A percentile compares a stretch with the other conserved stretches of the same genome.
phyloP scores from a whole-genome alignment of 2,888 invertebrate species.

The Molorchus minor region DNA sequence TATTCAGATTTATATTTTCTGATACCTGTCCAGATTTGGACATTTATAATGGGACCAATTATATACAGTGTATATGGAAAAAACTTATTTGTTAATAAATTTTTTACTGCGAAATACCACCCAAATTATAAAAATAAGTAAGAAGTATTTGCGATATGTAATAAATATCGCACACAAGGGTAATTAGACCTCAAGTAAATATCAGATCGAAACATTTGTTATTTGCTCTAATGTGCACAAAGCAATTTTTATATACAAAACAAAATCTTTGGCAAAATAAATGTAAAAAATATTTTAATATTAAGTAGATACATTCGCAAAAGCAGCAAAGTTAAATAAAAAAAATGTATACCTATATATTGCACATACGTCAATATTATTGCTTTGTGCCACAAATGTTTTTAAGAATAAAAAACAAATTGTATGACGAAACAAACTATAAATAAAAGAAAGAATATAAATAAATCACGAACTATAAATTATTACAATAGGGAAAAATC shows the following conservation, averaged over 20 bases:
- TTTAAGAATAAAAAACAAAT: slow-evolving; percentile 10
- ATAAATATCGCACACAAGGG: too few species aligned
- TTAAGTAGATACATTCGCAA: slow-evolving; percentile 16
- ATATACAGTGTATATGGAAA: too few species aligned
- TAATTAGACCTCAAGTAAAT: too few species aligned
- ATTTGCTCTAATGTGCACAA: slow-evolving; percentile 11
- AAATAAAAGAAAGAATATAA: slow-evolving; percentile 26
- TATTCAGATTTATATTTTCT: too few species aligned
- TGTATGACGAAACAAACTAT: neutral
- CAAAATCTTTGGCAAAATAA: slow-evolving; percentile 15
- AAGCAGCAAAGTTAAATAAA: slow-evolving; percentile 7
- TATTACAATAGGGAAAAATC: too few species aligned
- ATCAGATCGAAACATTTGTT: neutral
- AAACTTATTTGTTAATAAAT: too few species aligned
- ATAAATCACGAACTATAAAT: slow-evolving; percentile 33
- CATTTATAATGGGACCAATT: too few species aligned
- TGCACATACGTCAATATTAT: slow-evolving; percentile 23
- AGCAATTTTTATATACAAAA: slow-evolving; percentile 11
- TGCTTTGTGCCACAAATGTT: slow-evolving; percentile 20
- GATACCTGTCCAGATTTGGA: too few species aligned
- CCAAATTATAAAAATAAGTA: too few species aligned
- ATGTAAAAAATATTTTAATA: too few species aligned
- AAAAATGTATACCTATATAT: slow-evolving; percentile 18
- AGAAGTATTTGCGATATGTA: too few species aligned
- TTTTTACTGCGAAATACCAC: too few species aligned